phyloP scores from a whole-genome alignment of 2,888 invertebrate genomes.

The Mongoloraphidia duomilia region DNA sequence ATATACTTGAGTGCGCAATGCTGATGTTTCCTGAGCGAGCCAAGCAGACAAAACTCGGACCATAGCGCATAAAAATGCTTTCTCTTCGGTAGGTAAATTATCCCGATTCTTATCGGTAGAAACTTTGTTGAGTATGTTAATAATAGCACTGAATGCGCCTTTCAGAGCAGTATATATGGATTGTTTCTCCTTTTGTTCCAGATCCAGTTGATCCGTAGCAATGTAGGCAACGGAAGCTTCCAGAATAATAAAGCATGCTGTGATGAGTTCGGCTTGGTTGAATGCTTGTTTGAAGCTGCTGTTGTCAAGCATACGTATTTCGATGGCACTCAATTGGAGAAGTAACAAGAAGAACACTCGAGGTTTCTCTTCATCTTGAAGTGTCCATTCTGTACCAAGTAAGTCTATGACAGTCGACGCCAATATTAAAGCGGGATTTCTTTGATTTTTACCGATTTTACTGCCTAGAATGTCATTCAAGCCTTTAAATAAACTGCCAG shows the following conservation, averaged over 20 bases:
- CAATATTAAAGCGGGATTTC: slow-evolving; percentile 76
- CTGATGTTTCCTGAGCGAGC: slow-evolving; percentile 81
- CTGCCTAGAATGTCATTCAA: slow-evolving; percentile 72
- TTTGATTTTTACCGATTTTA: slow-evolving; percentile 73
- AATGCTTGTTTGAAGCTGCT: slow-evolving; percentile 66
- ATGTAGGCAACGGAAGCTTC: slow-evolving; percentile 69
- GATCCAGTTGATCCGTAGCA: slow-evolving; percentile 63
- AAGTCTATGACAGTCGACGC: slow-evolving; percentile 68
- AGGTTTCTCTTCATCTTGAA: slow-evolving; percentile 60
- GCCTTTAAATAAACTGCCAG: slow-evolving; percentile 65
- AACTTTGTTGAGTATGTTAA: slow-evolving; percentile 56
- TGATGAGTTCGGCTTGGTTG: slow-evolving; percentile 62
- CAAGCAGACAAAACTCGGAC: slow-evolving; percentile 76
- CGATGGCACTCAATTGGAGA: slow-evolving; percentile 78
- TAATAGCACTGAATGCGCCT: slow-evolving; percentile 72
- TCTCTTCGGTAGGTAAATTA: slow-evolving; percentile 50
- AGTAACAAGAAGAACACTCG: slow-evolving; percentile 70
- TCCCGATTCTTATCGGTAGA: slow-evolving; percentile 62
- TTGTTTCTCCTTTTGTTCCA: slow-evolving; percentile 83
- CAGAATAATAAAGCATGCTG: slow-evolving; percentile 67
- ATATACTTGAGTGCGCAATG: slow-evolving; percentile 72
- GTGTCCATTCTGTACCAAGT: slow-evolving; percentile 72
- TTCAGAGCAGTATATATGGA: slow-evolving; percentile 80
- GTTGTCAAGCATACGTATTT: slow-evolving; percentile 87
- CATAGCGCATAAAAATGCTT: slow-evolving; percentile 69